Base-by-base conservation (phyloP, 2,113 vertebrate genomes). In the Sylvia atricapilla region DNA sequence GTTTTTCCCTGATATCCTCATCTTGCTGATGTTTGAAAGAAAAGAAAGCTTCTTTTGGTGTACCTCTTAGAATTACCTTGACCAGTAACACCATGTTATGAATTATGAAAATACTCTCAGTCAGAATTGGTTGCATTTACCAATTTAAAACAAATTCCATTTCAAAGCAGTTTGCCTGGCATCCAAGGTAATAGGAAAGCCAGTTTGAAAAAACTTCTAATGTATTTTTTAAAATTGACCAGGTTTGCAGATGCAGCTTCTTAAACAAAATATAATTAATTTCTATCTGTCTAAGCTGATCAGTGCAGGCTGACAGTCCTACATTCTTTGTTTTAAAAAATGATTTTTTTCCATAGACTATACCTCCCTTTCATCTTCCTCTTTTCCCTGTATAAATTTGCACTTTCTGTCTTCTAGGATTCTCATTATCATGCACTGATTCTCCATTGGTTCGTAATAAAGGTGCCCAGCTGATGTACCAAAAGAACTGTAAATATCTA, bases 181-280 rank as follows among this genome's bases (percentile, higher is more conserved):
- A 96, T 90, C 95, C 83, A 95, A 94, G 87, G 86, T 97, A 98
- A 98, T 97, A 98, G 97, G 95, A 97, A 98, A 98, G 84, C 94
- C 95, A 97, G 96, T 95, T 93, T 98, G 97, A 98, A 96, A 94
- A 97, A 97, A 97, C 96, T 96, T 97, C 92, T 97, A 96, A 96
- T 92, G 95, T 97, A 90, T 79, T 96, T 96, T 96, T 90, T 91
- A 95, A 97, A 98, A 97, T 95, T 97, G 98, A 97, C 97, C 97
- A 98, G 84, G 88, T 82, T 94, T 97, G 90, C 86, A 96, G 80
- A 96, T 87, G 79, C 86, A 97, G 95, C 92, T 97, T 97, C 94
- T 97, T 97, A 98, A 97, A 97, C 89, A 97, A 97, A 97, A 97
- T 95, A 97, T 96, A 97, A 98, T 98, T 98, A 98, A 98, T 98